phyloP scores from a whole-genome alignment of 1,140 invertebrate genomes.

The Scylla paramamosain region DNA sequence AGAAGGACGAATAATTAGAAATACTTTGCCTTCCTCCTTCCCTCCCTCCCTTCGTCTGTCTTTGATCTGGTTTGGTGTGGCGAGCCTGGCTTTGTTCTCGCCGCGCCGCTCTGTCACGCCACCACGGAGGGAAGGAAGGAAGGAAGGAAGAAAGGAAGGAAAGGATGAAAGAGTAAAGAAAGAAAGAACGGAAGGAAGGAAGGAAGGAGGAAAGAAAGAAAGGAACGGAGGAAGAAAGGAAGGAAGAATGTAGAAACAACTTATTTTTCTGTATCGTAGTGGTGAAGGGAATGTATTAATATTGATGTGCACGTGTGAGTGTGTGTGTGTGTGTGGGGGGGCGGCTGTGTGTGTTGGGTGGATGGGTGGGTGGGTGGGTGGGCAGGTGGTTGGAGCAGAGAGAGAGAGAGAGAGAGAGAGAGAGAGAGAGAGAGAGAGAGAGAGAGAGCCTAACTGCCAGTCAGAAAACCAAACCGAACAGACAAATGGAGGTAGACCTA shows the following conservation, averaged over 20 bases:
- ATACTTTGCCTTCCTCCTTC: neutral
- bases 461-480: too few relatives aligned
- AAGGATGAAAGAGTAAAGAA: too few relatives aligned
- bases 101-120: neutral
- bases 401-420: too few relatives aligned
- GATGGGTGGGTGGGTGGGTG: neutral
- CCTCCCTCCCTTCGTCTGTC: neutral
- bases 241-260: neutral
- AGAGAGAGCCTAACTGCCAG: too few relatives aligned
- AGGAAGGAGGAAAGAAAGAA: neutral
- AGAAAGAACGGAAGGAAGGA: neutral
- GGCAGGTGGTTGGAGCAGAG: neutral
- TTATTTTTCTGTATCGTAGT: neutral
- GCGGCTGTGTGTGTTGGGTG: neutral
- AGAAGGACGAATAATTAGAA: neutral
- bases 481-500: too few relatives aligned
- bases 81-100: neutral
- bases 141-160: neutral
- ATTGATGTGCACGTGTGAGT: neutral
- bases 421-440: too few relatives aligned
- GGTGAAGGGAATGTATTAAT: neutral
- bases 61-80: neutral
- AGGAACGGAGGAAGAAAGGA: slow-evolving; percentile 1
- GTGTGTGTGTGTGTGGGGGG: neutral
- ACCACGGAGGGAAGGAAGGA: neutral